These are phyloP conservation scores for Lordiphosa andalusiaca DNA, from an alignment of 2,888 invertebrate species.

Conservation along the genomic window DNA sequence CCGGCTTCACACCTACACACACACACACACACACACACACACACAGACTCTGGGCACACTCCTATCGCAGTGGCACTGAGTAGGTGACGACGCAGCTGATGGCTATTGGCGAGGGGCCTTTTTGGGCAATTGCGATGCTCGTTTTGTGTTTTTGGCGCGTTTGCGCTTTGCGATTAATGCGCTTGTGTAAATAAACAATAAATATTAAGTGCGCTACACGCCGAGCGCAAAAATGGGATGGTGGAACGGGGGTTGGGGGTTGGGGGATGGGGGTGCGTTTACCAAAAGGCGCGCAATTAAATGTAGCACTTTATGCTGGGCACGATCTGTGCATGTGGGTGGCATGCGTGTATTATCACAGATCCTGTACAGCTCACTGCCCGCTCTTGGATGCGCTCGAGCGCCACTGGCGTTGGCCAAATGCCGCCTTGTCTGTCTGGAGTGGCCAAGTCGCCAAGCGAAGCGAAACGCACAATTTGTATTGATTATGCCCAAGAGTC, in stretches of 20 bases:
- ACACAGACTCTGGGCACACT: constrained; percentile 7
- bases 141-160: constrained; percentile 59
- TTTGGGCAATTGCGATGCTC: constrained; percentile 60
- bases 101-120: constrained; percentile 18
- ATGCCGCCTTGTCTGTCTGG: constrained; percentile 1
- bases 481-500: constrained; percentile 43
- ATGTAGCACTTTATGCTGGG: constrained; percentile 51
- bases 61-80: neutral
- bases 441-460: constrained; percentile 20
- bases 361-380: neutral
- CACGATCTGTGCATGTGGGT: constrained; percentile 21
- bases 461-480: constrained; percentile 59
- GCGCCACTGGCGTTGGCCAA: constrained; percentile 31
- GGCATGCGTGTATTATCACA: constrained; percentile 43
- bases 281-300: constrained; percentile 49
- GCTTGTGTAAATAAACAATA: constrained; percentile 75
- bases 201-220: constrained; percentile 69
- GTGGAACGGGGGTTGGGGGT: neutral
- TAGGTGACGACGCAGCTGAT: constrained; percentile 17
- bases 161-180: constrained; percentile 71
- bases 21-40: constrained; percentile 6
- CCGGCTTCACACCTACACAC: constrained; percentile 3
- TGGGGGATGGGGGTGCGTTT: neutral
- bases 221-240: constrained; percentile 33
- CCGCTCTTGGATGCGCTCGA: constrained; percentile 39